phyloP scores from a whole-genome alignment of 1,140 invertebrate species.

The Solenopsis fugax region DNA sequence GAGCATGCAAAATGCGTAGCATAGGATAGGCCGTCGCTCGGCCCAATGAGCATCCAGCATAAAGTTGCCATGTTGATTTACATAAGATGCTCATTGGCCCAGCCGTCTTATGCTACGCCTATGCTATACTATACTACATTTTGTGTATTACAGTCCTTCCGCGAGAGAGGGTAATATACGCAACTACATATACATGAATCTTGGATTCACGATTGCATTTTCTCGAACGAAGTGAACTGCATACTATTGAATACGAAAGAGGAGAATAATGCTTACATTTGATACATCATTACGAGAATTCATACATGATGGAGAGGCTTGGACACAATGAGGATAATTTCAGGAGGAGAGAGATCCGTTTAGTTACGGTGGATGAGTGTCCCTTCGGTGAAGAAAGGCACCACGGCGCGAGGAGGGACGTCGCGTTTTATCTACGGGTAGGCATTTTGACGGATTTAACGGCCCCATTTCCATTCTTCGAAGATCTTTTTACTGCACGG shows the following conservation, averaged over 20 bases:
- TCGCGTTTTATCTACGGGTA: constrained; percentile 66
- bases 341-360: constrained; percentile 67
- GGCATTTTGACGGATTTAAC: constrained; percentile 74
- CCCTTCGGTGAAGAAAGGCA: constrained; percentile 58
- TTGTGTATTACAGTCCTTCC: not conserved
- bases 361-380: constrained; percentile 72
- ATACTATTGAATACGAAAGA: constrained; percentile 1
- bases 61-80: too few relatives aligned
- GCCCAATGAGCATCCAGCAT: too few relatives aligned
- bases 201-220: constrained; percentile 17
- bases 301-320: constrained; percentile 2
- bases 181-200: not conserved
- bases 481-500: constrained; percentile 63
- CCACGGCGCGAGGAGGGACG: constrained; percentile 24
- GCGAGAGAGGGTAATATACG: not conserved
- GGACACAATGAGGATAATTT: constrained; percentile 54
- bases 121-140: too few relatives aligned
- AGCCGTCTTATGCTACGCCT: too few relatives aligned
- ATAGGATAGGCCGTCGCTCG: too few relatives aligned
- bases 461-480: constrained; percentile 69
- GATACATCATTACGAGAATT: constrained; percentile 40
- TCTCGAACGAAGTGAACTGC: not conserved
- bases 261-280: not conserved
- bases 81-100: too few relatives aligned
- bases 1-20: too few relatives aligned